phyloP scores from a whole-genome alignment of 2,113 vertebrate species.

The Amphiprion percula region DNA sequence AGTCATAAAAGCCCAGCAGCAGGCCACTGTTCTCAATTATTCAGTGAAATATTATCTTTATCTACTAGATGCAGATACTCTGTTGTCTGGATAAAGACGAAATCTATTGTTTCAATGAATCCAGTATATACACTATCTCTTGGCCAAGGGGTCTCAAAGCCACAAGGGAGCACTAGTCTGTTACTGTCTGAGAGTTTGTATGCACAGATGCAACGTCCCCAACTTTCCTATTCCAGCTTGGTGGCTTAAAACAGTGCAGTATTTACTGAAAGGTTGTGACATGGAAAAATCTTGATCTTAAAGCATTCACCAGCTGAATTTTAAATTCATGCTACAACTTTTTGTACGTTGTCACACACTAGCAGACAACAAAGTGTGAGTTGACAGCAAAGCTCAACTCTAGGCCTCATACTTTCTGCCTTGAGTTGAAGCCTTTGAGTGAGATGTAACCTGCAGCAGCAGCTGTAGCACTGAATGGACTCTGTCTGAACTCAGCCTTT shows the following conservation, averaged over 20 bases:
- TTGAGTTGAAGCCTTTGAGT: not conserved
- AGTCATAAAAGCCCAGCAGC: not conserved
- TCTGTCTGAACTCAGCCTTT: constrained; percentile 58
- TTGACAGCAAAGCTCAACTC: not conserved
- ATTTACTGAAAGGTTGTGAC: not conserved
- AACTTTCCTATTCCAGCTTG: constrained; percentile 1
- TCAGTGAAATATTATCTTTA: not conserved
- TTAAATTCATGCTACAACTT: not conserved
- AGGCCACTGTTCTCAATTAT: not conserved
- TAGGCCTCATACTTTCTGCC: not conserved
- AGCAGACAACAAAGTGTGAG: not conserved
- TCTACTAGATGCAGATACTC: not conserved
- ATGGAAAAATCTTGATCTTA: not conserved
- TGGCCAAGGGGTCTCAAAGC: not conserved
- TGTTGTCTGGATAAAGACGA: not conserved
- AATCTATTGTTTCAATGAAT: too few relatives aligned
- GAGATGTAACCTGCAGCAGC: constrained; percentile 40
- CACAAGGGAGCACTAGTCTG: not conserved
- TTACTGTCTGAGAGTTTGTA: constrained; percentile 7
- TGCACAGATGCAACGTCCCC: not conserved
- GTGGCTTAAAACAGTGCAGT: not conserved
- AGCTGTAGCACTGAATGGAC: constrained; percentile 52
- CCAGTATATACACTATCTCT: too few relatives aligned
- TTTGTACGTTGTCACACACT: not conserved
- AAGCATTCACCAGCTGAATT: not conserved